phyloP scores from a whole-genome alignment of 2,888 invertebrate genomes.

The Cryptocheilus praepositus region DNA sequence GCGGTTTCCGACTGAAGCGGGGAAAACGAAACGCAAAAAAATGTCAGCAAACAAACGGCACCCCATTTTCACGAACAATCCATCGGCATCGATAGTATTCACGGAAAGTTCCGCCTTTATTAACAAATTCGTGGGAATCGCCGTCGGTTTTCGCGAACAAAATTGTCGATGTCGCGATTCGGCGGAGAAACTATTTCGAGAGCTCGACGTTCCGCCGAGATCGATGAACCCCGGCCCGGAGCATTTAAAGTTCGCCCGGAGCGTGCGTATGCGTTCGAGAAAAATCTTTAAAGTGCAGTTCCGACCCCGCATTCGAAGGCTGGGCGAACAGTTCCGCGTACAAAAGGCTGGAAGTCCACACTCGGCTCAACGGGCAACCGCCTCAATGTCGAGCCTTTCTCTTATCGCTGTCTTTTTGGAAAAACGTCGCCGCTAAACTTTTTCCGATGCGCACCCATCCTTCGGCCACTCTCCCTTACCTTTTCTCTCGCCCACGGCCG shows the following conservation, averaged over 20 bases:
- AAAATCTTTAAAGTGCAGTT: slow-evolving; percentile 18
- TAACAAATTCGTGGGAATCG: not conserved
- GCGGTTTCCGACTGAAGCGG: too few species aligned
- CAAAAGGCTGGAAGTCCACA: slow-evolving; percentile 11
- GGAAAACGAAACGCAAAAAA: too few species aligned
- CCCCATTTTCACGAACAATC: too few species aligned
- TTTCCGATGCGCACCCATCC: slow-evolving; percentile 48
- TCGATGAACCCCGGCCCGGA: too few species aligned
- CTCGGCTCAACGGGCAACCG: slow-evolving; percentile 12
- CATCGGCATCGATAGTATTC: too few species aligned
- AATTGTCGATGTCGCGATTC: too few species aligned
- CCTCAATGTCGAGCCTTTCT: not conserved
- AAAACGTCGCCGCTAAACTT: slow-evolving; percentile 40
- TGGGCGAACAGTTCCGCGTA: not conserved
- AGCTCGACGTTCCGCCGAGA: slow-evolving; percentile 5
- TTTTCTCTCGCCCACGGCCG: not conserved
- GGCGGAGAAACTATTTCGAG: too few species aligned
- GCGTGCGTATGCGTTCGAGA: not conserved
- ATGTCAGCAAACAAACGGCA: too few species aligned
- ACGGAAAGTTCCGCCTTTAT: not conserved
- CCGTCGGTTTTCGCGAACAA: too few species aligned
- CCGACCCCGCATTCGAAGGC: slow-evolving; percentile 1
- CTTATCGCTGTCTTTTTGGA: not conserved
- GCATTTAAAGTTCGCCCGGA: too few species aligned
- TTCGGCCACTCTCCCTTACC: not conserved